These are phyloP conservation scores for Oscheius sp. DNA, from an alignment of 2,888 invertebrate species.

Conservation along the genomic window DNA sequence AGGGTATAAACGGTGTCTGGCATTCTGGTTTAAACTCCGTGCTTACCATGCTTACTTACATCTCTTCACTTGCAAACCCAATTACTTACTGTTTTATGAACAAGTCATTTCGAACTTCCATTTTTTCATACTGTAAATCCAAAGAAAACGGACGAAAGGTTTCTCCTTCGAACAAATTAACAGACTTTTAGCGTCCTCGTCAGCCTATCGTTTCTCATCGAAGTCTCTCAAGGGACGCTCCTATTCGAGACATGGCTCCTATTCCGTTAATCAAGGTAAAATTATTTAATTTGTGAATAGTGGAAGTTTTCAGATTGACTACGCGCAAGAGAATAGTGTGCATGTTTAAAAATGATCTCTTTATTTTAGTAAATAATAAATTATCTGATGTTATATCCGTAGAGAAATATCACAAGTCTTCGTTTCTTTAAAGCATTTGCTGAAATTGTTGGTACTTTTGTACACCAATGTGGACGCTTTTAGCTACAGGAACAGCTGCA, in stretches of 20 bases:
- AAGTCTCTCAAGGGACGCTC: neutral
- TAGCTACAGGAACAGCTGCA: constrained; percentile 43
- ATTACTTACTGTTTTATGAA: constrained; percentile 94
- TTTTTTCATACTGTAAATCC: constrained; percentile 44
- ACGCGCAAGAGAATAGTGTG: too few relatives aligned
- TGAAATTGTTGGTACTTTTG: too few relatives aligned
- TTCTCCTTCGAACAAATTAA: neutral
- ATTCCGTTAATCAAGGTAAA: constrained; percentile 23
- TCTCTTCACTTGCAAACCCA: constrained; percentile 76
- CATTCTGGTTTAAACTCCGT: constrained; percentile 51
- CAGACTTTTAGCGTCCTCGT: neutral
- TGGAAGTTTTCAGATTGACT: too few relatives aligned
- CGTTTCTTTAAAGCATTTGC: neutral
- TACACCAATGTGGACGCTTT: too few relatives aligned
- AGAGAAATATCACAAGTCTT: neutral
- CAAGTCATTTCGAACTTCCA: constrained; percentile 71
- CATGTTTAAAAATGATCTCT: too few relatives aligned
- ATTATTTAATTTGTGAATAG: too few relatives aligned
- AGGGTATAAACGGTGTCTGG: constrained; percentile 49
- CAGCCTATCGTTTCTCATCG: neutral
- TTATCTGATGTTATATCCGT: neutral
- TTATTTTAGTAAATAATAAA: too few relatives aligned
- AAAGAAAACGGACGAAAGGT: constrained; percentile 22
- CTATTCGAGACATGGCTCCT: too few relatives aligned
- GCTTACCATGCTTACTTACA: constrained; percentile 56